Base-by-base conservation (phyloP, 2,888 invertebrate genomes). In the Amphipoea oculea region DNA sequence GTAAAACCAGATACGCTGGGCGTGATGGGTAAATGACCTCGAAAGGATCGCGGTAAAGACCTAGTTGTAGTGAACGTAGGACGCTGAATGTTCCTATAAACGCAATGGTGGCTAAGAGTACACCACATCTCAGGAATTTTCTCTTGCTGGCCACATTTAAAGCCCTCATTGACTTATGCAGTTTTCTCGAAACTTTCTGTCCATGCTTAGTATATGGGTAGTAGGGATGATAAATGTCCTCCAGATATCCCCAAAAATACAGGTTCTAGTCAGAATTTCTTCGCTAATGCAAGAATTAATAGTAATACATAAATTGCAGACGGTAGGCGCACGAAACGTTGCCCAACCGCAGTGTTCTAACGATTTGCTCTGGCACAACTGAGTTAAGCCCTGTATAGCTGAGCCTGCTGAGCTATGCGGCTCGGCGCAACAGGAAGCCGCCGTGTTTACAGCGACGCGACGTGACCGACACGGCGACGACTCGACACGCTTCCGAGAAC, bases 391-490 rank as follows among this genome's bases (percentile, higher is more conserved):
- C 79, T 79, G 78, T 81, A 73, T 78, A 78, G 60, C 81, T 76
- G 81, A 84, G 86, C 82, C 77, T 77, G 60, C 81, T 76, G 81
- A 84, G 86, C 82, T 87, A 84, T 87, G 86, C 86, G 83, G 83
- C 83, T 79, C 86, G 86, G 88, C 89, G 92, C 92, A 92, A 92
- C 92, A 92, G 92, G 92, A 92, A 91, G 89, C 89, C 81, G 80
- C 81, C 78, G 81, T 92, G 92, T 92, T 92, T 92, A 92, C 91
- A 87, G 84, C 84, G 84, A 85, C 89, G 84, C 75, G 82, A 86
- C 87, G 86, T 81, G 79, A 62, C 74, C 88, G 89, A 89, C 85
- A 86, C 88, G 84, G 77, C 63, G 63, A 78, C 87, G 89, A 87
- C 81, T 83, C 86, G 83, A 88, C 84, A 86, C 86, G 84, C 88